These are phyloP conservation scores for Mesoligia furuncula DNA, from an alignment of 2,888 invertebrate genomes.

Conservation along the genomic window DNA sequence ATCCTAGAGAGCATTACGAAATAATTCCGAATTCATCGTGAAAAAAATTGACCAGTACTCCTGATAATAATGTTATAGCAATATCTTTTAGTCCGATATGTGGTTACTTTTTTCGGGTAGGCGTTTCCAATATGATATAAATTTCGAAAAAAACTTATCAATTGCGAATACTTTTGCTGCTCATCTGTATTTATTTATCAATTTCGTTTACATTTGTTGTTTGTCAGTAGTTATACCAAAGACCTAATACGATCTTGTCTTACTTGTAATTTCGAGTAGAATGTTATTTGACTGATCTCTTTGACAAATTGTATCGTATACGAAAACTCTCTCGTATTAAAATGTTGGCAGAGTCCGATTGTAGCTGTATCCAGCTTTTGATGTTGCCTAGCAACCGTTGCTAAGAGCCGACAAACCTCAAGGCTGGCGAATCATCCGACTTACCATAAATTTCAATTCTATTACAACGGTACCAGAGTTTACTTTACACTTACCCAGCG, in stretches of 20 bases:
- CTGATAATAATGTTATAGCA: conserved; percentile 52
- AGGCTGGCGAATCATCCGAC: conserved; percentile 42
- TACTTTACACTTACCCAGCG: conserved; percentile 31
- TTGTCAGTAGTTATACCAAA: not conserved
- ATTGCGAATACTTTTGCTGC: not conserved
- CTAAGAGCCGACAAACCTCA: conserved; percentile 61
- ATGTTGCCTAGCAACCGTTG: conserved; percentile 73
- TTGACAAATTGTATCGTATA: not conserved
- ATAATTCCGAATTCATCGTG: conserved; percentile 12
- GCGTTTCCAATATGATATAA: conserved; percentile 32
- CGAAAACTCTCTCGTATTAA: conserved; percentile 16
- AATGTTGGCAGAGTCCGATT: conserved; percentile 27
- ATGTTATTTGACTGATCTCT: not conserved
- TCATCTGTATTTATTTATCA: not conserved
- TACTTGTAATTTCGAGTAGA: not conserved
- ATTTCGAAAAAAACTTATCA: not conserved
- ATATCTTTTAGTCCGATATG: conserved; percentile 24
- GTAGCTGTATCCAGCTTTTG: conserved; percentile 28
- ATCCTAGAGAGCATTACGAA: not conserved
- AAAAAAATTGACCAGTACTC: conserved; percentile 19
- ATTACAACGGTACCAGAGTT: conserved; percentile 11
- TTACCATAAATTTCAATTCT: conserved; percentile 30
- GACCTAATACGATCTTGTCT: not conserved
- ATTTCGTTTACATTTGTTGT: not conserved
- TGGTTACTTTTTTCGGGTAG: conserved; percentile 30